Percentiles rank a stretch among this genome's conserved stretches.
These are phyloP conservation scores for Artemia franciscana DNA, from an alignment of 1,140 invertebrate genomes.

Conservation along the genomic window DNA sequence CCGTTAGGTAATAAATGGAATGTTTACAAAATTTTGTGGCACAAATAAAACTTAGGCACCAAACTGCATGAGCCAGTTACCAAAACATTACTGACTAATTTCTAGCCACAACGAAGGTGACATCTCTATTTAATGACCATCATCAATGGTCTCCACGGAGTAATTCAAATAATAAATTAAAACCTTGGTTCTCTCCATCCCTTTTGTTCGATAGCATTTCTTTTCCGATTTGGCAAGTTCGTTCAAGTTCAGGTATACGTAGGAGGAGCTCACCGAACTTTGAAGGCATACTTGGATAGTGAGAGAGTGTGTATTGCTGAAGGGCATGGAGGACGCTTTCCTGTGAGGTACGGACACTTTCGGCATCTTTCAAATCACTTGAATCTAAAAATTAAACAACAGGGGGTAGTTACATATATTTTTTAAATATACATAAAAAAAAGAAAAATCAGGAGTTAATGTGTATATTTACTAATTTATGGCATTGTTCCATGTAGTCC, in stretches of 20 bases:
- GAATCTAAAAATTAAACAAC: conserved; percentile 35
- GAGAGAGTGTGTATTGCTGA: conserved; percentile 67
- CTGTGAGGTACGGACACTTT: conserved; percentile 73
- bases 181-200: conserved; percentile 54
- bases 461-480: too few relatives aligned
- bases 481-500: too few relatives aligned
- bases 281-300: conserved; percentile 72
- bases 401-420: too few relatives aligned
- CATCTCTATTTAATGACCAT: too few relatives aligned
- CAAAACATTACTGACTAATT: too few relatives aligned
- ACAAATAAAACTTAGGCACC: too few relatives aligned
- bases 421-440: too few relatives aligned
- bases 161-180: conserved; percentile 84
- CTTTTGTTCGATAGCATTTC: conserved; percentile 68
- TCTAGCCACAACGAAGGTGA: too few relatives aligned
- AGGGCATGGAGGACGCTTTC: conserved; percentile 78
- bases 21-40: too few relatives aligned
- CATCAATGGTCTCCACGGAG: conserved; percentile 72
- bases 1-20: too few relatives aligned
- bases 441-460: too few relatives aligned
- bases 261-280: conserved; percentile 85
- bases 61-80: too few relatives aligned
- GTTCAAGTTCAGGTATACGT: conserved; percentile 74
- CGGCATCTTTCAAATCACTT: conserved; percentile 66
- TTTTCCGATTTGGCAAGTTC: conserved; percentile 81